Base-by-base conservation (phyloP, 2,888 invertebrate genomes). In the Sminthurides aquaticus region DNA sequence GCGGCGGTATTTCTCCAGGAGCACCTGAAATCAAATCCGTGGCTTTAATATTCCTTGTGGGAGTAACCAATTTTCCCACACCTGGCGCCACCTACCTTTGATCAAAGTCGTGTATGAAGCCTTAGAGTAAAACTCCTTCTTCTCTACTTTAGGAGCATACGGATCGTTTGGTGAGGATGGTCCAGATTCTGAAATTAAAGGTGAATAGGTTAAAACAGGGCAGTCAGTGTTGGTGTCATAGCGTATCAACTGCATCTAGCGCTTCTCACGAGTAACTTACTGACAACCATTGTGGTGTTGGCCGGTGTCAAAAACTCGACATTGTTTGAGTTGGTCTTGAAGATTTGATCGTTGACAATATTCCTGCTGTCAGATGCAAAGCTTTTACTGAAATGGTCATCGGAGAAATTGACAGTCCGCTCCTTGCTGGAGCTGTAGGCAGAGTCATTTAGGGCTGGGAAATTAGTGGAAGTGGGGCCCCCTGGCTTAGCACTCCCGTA, bases 91-190 rank as follows among this genome's bases (percentile, higher is more conserved):
- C 26, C 20, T 55, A 56, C 73, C 73, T 66, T 74, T 74, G 29
- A 74, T 71, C 43, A 74, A 64, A 2, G 71, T 71, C 2, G 74
- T 74, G 70, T 74, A 74, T 2, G 71, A 71, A 20, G 74, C 70
- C 60, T 74, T 74, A 22, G 74, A 56, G 56, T 67, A 74, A 62
- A 66, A 74, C 55, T 74, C 74, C 55, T 74, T 74, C 24, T 67
- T 63, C 56, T 74, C 74, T 1, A 74, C 69, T 67, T 71, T 74
- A 26, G 74, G 71, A 29, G 74, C 43, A 34, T 34, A 34, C 8
- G 43, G 43, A 15, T 34, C 64, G 24, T 64, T 57, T 15, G 72
- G 71, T 29, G 73, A 70, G 34, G 69, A 67, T 55, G 73, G 70
- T 15, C 71, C 70, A 11, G 72, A 72, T 49, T 66, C 71, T 72